Evolutionary conservation across 1,140 invertebrate genomes (phyloP).

Genomic region (Zaprionus lachaisei): DNA sequence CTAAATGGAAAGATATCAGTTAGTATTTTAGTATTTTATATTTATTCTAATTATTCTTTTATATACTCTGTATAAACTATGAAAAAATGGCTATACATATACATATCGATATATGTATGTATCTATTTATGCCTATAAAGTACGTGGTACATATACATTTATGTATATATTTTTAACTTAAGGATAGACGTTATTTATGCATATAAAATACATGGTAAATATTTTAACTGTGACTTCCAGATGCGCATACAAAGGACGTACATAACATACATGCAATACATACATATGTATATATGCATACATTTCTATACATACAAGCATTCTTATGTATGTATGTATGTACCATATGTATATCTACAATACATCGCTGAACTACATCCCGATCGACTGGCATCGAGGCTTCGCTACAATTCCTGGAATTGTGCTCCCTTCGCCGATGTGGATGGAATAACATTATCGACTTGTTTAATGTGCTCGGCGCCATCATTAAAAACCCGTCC

Average conservation of each 20-base stretch:
- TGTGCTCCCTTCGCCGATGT: conserved; percentile 65
- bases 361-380: conserved; percentile 29
- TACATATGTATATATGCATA: neutral
- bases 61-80: no score
- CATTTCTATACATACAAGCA: conserved; percentile 1
- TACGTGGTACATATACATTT: no score
- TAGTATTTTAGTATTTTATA: no score
- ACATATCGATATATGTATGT: no score
- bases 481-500: conserved; percentile 79
- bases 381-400: conserved; percentile 42
- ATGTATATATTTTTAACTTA: no score
- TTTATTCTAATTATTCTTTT: no score
- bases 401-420: conserved; percentile 74
- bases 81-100: no score
- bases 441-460: conserved; percentile 78
- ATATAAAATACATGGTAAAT: no score
- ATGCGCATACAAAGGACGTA: neutral
- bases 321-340: conserved; percentile 1
- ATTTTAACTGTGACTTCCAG: neutral
- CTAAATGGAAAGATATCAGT: no score
- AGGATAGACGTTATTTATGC: no score
- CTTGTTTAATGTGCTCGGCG: conserved; percentile 78
- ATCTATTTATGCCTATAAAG: no score
- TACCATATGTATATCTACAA: conserved; percentile 9
- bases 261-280: no score